Evolutionary conservation across 2,888 invertebrate species (phyloP), one percentile per base, ranked within the genome.

Genomic region (Caenorhabditis macrosperma): DNA sequence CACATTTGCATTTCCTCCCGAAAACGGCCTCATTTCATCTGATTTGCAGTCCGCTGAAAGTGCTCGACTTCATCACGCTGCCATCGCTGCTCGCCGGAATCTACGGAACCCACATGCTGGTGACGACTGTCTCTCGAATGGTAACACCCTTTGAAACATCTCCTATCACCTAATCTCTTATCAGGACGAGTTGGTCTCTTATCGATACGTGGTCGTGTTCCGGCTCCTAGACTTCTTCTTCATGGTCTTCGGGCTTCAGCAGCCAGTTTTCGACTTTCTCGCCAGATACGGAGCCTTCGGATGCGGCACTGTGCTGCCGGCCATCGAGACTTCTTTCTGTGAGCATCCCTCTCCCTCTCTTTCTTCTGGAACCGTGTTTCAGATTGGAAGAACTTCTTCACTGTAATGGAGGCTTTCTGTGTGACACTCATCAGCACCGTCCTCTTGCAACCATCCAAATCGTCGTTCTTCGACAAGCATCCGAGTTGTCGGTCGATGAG

Each of bases 101-200:
- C 69, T 89, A 89, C 71, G 89, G 89, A n/a, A 88, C 85, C n/a
- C 89, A 89, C 68, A 88, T 89, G 64, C 79, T 89, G n/a, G 88
- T 89, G n/a, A 88, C 87, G 5, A 88, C 88, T 3, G 86, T 88
- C 10, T 87, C 87, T 9, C 81, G 87, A 68, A 71, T 88, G 81
- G 86, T 85, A 54, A 50, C 1, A 12, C 5, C 17, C 17, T 17
- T 30, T 50, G n/a, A n/a, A n/a, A n/a, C n/a, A n/a, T n/a, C n/a
- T n/a, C 7, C n/a, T n/a, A n/a, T n/a, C n/a, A n/a, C n/a, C n/a
- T n/a, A n/a, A n/a, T n/a, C n/a, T n/a, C n/a, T n/a, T 78, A 81
- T 54, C 60, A 87, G 87, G 89, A 89, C 61, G 89, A 89, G 46
- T 69, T 89, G 1, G 63, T 85, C 15, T 83, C 86, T n/a, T 89